Conservation (phyloP, 1,140 invertebrate species). For the Rhyzopertha dominica region DNA sequence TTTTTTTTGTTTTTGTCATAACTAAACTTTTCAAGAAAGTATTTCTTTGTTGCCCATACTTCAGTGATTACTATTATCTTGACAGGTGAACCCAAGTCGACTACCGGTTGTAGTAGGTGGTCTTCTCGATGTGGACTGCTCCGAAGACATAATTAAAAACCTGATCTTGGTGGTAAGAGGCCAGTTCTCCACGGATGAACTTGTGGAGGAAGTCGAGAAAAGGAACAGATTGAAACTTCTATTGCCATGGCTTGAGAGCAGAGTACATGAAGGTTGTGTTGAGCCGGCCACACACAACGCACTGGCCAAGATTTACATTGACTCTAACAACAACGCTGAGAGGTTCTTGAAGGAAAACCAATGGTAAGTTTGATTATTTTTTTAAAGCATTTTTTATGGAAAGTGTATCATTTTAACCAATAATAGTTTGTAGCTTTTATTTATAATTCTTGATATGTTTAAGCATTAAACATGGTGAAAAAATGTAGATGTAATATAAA, state of each 20-base stretch:
- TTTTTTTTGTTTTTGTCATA: too few species aligned
- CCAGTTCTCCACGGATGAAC: slow-evolving; percentile 98
- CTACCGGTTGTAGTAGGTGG: slow-evolving; percentile 97
- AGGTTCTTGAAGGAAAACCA: slow-evolving; percentile 87
- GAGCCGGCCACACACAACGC: slow-evolving; percentile 99
- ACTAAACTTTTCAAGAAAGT: too few species aligned
- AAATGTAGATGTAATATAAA: too few species aligned
- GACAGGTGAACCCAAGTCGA: slow-evolving; percentile 95
- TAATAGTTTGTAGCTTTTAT: too few species aligned
- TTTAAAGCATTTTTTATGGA: too few species aligned
- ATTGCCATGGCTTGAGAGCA: slow-evolving; percentile 93
- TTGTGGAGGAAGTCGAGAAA: slow-evolving; percentile 98
- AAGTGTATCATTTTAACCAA: too few species aligned
- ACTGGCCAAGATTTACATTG: slow-evolving; percentile 99
- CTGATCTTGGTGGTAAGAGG: slow-evolving; percentile 94
- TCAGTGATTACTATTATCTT: too few species aligned
- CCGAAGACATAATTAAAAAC: slow-evolving; percentile 99
- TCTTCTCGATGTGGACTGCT: slow-evolving; percentile 95
- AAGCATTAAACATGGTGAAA: too few species aligned
- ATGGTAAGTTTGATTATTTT: too few species aligned
- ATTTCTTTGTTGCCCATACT: too few species aligned
- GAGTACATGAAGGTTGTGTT: slow-evolving; percentile 92
- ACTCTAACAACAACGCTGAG: slow-evolving; percentile 99
- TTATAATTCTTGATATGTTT: too few species aligned
- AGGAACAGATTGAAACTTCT: slow-evolving; percentile 93